Percentiles rank a stretch among this genome's conserved stretches.
phyloP scores from a whole-genome alignment of 35 echinoderm and acorn worm species.

The Patiria miniata region DNA sequence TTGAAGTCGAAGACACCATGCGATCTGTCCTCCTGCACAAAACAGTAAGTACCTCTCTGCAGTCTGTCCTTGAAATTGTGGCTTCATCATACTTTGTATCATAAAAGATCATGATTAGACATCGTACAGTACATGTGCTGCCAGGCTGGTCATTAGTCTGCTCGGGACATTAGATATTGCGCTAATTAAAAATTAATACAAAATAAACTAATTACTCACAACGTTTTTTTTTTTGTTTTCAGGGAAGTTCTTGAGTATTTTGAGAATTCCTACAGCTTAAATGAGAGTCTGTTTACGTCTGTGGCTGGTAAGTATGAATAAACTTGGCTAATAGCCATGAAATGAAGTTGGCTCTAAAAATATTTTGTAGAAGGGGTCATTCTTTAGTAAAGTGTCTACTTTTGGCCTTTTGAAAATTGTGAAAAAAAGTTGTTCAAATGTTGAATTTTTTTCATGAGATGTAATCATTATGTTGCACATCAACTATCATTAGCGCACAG shows the following conservation, averaged over 20 bases:
- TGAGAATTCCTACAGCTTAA: conserved; percentile 90
- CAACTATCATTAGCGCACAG: no score
- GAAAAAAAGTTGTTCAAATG: no score
- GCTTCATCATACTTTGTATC: not conserved
- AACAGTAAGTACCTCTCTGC: conserved; percentile 22
- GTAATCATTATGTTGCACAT: no score
- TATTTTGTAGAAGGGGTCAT: no score
- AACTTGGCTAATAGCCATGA: no score
- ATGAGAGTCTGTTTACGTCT: conserved; percentile 90
- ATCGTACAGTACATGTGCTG: no score
- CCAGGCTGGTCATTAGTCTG: not conserved
- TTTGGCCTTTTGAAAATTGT: no score
- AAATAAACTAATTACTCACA: not conserved
- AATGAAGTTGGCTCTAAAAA: no score
- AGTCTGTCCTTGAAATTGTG: not conserved
- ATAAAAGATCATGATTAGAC: not conserved
- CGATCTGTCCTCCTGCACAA: conserved; percentile 43
- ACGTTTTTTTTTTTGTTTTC: conserved; percentile 45
- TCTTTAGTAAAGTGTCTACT: no score
- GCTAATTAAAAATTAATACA: not conserved
- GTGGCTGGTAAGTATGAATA: conserved; percentile 69
- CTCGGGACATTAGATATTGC: not conserved
- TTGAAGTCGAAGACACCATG: conserved; percentile 24
- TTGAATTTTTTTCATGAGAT: no score
- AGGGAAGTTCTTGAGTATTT: conserved; percentile 89